Base-by-base conservation (phyloP, 2,888 invertebrate species). In the Drosophila ustulata region DNA sequence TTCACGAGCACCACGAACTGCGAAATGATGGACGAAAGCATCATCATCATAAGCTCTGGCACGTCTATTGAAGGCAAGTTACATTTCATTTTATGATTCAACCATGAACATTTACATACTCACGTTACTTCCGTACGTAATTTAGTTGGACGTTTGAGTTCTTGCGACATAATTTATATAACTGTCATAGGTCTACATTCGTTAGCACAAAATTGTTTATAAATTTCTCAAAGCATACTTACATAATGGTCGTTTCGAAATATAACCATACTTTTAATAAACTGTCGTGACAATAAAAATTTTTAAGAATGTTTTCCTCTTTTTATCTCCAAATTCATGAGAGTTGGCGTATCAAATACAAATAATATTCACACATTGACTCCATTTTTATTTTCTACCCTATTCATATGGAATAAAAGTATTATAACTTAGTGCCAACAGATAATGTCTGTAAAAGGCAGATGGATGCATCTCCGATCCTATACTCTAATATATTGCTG, bases 41-140 rank as follows among this genome's bases (percentile, higher is more conserved):
- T 87, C 88, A 3, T 52, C 78, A 1, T 75, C 88, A n/a, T 87
- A 89, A 8, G 75, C 69, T 1, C 46, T 18, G 0, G 7, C 8
- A 1, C 26, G 61, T 5, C 61, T 66, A 25, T 5, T 37, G 3
- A 11, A 9, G 4, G 37, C 11, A 5, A 4, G 1, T 37, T 11
- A 9, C 32, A 32, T 32, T 32, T 18, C 32, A 3, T 1, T 32
- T 9, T 32, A 34, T 34, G 34, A 11, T 32, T 7, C 9, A 34
- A 11, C 34, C 11, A 34, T 11, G 11, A 34, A 34, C 4, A n/a
- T 37, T n/a, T 5, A 4, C 11, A 37, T 58, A 51, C 51, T 59
- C 37, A 59, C 51, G 25, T 6, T 45, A 25, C 1, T 23, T 51
- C 49, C 26, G 18, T 11, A 7, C 58, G 50, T 5, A 39, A 0